Evolutionary conservation across 2,888 invertebrate species (phyloP).

Genomic region (Chrysolina oricalcia): DNA sequence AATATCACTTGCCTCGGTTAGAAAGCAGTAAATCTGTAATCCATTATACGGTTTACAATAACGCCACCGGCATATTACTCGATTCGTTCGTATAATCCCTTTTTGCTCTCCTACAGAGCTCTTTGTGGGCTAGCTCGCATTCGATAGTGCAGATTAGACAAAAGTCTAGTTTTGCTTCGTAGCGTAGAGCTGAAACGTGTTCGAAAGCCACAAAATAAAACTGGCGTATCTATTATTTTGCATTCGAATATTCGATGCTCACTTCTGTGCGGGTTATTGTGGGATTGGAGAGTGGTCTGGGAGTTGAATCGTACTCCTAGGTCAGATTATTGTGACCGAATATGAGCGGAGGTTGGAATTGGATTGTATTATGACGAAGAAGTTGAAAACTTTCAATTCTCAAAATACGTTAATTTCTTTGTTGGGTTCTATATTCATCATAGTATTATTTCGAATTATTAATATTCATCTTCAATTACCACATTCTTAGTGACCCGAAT

Average conservation of each 20-base stretch:
- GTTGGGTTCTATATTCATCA: no score
- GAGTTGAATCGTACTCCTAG: neutral
- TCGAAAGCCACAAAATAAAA: slow-evolving; percentile 24
- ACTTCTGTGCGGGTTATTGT: neutral
- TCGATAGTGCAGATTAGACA: slow-evolving; percentile 19
- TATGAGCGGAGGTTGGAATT: neutral
- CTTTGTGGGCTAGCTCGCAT: slow-evolving; percentile 4
- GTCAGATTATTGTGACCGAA: neutral
- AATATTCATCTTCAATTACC: no score
- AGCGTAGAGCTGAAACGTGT: slow-evolving; percentile 17
- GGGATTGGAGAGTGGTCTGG: neutral
- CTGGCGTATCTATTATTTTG: slow-evolving; percentile 9
- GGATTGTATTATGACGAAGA: neutral
- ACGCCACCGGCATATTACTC: slow-evolving; percentile 8
- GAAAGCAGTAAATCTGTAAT: slow-evolving; percentile 14
- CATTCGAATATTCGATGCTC: neutral
- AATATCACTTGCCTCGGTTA: neutral
- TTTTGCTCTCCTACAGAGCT: slow-evolving; percentile 3
- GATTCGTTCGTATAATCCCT: slow-evolving; percentile 16
- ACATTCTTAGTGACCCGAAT: no score
- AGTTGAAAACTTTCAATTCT: neutral
- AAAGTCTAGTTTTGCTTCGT: slow-evolving; percentile 15
- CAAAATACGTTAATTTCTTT: no score
- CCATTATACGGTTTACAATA: slow-evolving; percentile 15
- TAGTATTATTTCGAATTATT: no score